Base-by-base conservation (phyloP, 1,140 invertebrate genomes). In the Bombus picipes region DNA sequence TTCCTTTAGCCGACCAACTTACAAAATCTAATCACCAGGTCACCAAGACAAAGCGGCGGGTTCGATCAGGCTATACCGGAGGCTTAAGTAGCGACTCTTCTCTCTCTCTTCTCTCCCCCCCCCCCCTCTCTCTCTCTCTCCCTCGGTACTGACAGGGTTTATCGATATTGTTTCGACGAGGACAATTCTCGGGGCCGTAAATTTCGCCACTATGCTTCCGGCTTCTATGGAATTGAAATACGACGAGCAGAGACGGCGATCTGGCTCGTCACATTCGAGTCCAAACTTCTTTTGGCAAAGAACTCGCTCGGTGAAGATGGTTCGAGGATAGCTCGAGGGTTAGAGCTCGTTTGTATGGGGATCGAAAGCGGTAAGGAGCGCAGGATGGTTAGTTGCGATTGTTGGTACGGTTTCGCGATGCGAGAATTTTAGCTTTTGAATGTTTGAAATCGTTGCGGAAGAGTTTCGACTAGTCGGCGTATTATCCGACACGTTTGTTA, bases 1-100 rank as follows among this genome's bases (percentile, higher is more conserved):
- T 66, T 70, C 79, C 88, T 79, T 72, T 53, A 53, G 47, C 1
- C 71, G 18, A 39, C 62, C 74, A 90, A 90, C 88, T 90, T 83
- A 82, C 83, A 68, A 53, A 90, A 90, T 90, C 89, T 90, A 90
- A 90, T 90, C 82, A 84, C 37, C 47, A 81, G 41, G 34, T 57
- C 59, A 70, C 71, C 83, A 85, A 87, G 87, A 91, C 81, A 89
- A 85, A 89, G 88, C 84, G 81, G 57, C 57, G 70, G 62, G 77
- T 81, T 87, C 72, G 41, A 83, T 41, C 22, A 32, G 18, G 12
- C 65, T 59, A 34, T 66, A 82, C 5, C 37, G 28, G 4, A 62
- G 81, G 88, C 83, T 89, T 89, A 89, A 89, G 84, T 85, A 41
- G 41, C 13, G 57, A 62, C 68, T n/a, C 28, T 28, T 3, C 18